Evolutionary conservation across 2,888 invertebrate genomes (phyloP).

Genomic region (Priocnemis perturbator): DNA sequence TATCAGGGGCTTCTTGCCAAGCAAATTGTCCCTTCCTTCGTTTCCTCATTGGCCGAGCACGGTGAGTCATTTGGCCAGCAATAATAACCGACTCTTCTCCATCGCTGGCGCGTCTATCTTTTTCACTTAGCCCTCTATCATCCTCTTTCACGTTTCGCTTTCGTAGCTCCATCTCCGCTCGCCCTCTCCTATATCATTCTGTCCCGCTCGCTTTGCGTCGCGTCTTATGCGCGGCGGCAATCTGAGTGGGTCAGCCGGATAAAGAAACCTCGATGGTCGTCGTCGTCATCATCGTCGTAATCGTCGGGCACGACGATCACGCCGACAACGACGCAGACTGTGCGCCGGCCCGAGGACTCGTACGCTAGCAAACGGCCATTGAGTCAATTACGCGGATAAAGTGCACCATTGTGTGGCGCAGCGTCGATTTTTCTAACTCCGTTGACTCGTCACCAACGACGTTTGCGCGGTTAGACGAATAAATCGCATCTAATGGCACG

Average conservation of each 20-base stretch:
- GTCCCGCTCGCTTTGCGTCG: slow-evolving; percentile 25
- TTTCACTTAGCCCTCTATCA: neutral
- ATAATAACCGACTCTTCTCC: slow-evolving; percentile 40
- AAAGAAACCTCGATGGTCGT: slow-evolving; percentile 60
- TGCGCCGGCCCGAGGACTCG: slow-evolving; percentile 37
- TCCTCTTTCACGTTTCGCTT: neutral
- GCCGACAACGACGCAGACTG: slow-evolving; percentile 33
- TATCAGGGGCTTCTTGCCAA: slow-evolving; percentile 12
- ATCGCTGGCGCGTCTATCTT: neutral
- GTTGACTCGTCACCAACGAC: slow-evolving; percentile 48
- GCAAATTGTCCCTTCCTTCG: slow-evolving; percentile 27
- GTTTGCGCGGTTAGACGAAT: slow-evolving; percentile 42
- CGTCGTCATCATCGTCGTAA: slow-evolving; percentile 33
- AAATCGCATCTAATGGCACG: slow-evolving; percentile 54
- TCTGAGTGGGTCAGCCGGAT: slow-evolving; percentile 65
- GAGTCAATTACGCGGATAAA: slow-evolving; percentile 73
- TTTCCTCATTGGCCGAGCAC: slow-evolving; percentile 38
- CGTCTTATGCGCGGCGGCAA: slow-evolving; percentile 57
- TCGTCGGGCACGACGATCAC: slow-evolving; percentile 23
- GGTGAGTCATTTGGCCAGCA: slow-evolving; percentile 59
- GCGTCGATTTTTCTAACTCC: slow-evolving; percentile 70
- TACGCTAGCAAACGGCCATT: slow-evolving; percentile 69
- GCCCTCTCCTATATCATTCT: slow-evolving; percentile 19
- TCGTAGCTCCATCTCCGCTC: neutral
- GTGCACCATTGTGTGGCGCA: slow-evolving; percentile 69